Evolutionary conservation across 2,888 invertebrate species (phyloP).

Genomic region (Hydrotaea cyrtoneurina): DNA sequence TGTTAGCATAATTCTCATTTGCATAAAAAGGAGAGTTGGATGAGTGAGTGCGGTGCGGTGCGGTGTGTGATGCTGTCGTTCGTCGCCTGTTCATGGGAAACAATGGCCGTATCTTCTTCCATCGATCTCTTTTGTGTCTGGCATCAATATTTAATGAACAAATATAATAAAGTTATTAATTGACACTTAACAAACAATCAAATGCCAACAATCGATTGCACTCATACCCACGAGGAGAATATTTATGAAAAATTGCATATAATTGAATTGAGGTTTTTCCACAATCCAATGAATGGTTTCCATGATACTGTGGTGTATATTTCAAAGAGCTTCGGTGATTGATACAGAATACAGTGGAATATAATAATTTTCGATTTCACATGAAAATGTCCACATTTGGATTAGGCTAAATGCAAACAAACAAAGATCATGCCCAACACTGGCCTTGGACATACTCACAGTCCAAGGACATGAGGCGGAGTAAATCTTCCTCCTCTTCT

Average conservation of each 20-base stretch:
- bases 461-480: too few species aligned
- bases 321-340: too few species aligned
- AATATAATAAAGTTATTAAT: conserved; percentile 67
- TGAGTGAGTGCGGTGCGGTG: background rate
- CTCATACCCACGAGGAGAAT: background rate
- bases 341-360: too few species aligned
- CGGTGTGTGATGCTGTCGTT: background rate
- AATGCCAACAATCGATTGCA: background rate
- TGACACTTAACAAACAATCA: conserved; percentile 66
- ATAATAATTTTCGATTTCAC: too few species aligned
- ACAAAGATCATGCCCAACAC: too few species aligned
- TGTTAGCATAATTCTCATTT: conserved; percentile 57
- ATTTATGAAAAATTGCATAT: background rate
- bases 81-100: conserved; percentile 47
- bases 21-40: conserved; percentile 49
- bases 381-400: too few species aligned
- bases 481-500: too few species aligned
- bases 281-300: too few species aligned
- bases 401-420: too few species aligned
- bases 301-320: too few species aligned
- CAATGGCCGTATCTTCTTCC: conserved; percentile 37
- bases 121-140: conserved; percentile 26
- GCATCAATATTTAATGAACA: conserved; percentile 58
- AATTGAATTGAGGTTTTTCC: background rate
- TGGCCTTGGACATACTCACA: too few species aligned